Conservation (phyloP, 1,140 invertebrate species). For the Anagrus nilaparvatae region DNA sequence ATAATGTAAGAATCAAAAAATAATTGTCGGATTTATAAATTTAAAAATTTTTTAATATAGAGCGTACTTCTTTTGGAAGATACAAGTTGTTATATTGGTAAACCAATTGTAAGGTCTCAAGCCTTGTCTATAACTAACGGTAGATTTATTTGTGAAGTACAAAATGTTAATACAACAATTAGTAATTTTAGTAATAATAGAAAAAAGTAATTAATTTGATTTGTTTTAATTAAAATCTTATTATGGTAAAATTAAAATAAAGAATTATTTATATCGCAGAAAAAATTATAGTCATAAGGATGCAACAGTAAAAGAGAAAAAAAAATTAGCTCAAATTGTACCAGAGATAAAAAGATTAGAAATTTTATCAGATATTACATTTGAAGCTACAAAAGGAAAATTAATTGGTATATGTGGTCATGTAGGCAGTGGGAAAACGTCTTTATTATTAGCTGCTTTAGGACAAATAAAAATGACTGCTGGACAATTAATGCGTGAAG, state of each 20-base stretch:
- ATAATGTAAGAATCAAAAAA: too few relatives aligned
- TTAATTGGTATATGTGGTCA: conserved; percentile 56
- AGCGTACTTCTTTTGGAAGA: conserved; percentile 42
- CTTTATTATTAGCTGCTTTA: conserved; percentile 51
- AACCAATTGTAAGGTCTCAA: conserved; percentile 39
- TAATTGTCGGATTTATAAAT: too few relatives aligned
- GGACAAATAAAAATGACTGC: conserved; percentile 45
- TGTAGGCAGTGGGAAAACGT: conserved; percentile 60
- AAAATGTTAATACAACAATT: conserved; percentile 19
- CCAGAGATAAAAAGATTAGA: conserved; percentile 20
- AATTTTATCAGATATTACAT: conserved; percentile 33
- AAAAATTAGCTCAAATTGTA: not conserved
- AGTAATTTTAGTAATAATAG: not conserved
- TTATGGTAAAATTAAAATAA: too few relatives aligned
- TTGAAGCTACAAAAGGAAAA: conserved; percentile 40
- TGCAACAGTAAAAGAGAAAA: conserved; percentile 12
- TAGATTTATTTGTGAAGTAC: conserved; percentile 42
- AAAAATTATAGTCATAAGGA: not conserved
- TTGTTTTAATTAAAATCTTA: not conserved
- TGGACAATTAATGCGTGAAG: conserved; percentile 47
- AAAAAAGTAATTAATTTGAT: not conserved
- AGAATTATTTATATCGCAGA: not conserved
- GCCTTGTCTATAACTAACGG: conserved; percentile 46
- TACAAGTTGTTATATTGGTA: conserved; percentile 29
- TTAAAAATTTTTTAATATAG: conserved; percentile 23